These are phyloP conservation scores for Thaumetopoea pityocampa DNA, from an alignment of 1,140 invertebrate genomes.

Conservation along the genomic window DNA sequence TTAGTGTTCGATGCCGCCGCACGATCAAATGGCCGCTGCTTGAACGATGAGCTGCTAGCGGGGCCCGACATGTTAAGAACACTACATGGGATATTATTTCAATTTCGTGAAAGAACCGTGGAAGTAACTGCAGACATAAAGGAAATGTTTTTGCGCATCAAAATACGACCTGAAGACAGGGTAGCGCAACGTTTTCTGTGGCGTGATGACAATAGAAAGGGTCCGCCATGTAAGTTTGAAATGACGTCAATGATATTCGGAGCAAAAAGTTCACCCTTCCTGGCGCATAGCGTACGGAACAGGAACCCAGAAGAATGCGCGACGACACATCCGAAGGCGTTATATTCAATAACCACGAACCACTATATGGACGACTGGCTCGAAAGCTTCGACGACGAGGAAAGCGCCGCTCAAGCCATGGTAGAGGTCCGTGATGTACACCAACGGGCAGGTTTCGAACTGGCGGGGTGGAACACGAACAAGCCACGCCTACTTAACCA, in stretches of 20 bases:
- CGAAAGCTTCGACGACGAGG: constrained; percentile 4
- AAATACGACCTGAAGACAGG: constrained; percentile 29
- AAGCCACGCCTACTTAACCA: background rate
- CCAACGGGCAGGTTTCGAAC: too few relatives aligned
- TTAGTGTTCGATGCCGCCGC: constrained; percentile 44
- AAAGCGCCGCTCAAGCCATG: background rate
- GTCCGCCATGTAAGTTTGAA: constrained; percentile 15
- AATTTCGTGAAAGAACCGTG: constrained; percentile 32
- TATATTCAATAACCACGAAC: too few relatives aligned
- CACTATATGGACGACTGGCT: constrained; percentile 43
- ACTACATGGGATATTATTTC: constrained; percentile 31
- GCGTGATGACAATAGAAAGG: constrained; percentile 17
- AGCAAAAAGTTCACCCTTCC: constrained; percentile 32
- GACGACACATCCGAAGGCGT: too few relatives aligned
- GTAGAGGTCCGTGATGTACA: constrained; percentile 2
- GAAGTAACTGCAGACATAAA: constrained; percentile 38
- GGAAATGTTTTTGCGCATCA: constrained; percentile 54
- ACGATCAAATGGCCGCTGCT: constrained; percentile 13
- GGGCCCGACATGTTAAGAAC: constrained; percentile 33
- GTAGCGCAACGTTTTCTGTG: constrained; percentile 37
- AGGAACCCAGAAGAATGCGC: too few relatives aligned
- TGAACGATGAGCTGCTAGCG: constrained; percentile 32
- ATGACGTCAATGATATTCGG: constrained; percentile 49
- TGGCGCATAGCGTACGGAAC: constrained; percentile 32
- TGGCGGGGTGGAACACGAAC: constrained; percentile 2